These are phyloP conservation scores for Pantherophis guttatus DNA, from an alignment of 2,113 vertebrate genomes.

Conservation along the genomic window DNA sequence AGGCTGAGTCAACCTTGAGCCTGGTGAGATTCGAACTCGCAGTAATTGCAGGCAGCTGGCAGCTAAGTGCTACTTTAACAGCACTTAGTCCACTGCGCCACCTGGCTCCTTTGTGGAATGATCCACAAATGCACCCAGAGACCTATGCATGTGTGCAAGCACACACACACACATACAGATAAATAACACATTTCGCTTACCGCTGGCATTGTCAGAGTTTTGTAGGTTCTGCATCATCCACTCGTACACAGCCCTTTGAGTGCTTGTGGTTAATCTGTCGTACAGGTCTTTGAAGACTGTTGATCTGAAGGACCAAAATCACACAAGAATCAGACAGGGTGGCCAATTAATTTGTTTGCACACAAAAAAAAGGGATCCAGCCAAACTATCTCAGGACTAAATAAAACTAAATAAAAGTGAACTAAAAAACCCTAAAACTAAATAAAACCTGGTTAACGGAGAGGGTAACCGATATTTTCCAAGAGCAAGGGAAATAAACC, in stretches of 20 bases:
- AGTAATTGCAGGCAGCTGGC: too few species aligned
- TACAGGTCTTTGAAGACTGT: conserved; percentile 76
- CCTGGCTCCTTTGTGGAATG: too few species aligned
- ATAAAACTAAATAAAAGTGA: too few species aligned
- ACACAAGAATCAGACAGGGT: background rate
- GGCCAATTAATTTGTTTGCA: background rate
- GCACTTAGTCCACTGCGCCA: too few species aligned
- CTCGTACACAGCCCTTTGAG: conserved; percentile 69
- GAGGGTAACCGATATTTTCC: background rate
- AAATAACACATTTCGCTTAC: conserved; percentile 49
- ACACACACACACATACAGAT: background rate
- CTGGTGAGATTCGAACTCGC: too few species aligned
- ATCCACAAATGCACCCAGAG: background rate
- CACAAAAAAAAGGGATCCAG: background rate
- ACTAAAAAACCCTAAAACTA: background rate
- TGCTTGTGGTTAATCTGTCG: conserved; percentile 68
- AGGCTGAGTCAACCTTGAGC: too few species aligned
- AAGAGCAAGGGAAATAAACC: background rate
- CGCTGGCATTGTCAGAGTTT: conserved; percentile 46
- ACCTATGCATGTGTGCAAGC: background rate
- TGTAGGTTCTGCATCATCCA: conserved; percentile 75
- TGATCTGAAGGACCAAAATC: conserved; percentile 62
- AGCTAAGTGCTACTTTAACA: too few species aligned
- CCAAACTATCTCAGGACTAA: background rate
- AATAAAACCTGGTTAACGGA: background rate